Base-by-base conservation (phyloP, 1,140 invertebrate genomes). In the Araneus ventricosus region DNA sequence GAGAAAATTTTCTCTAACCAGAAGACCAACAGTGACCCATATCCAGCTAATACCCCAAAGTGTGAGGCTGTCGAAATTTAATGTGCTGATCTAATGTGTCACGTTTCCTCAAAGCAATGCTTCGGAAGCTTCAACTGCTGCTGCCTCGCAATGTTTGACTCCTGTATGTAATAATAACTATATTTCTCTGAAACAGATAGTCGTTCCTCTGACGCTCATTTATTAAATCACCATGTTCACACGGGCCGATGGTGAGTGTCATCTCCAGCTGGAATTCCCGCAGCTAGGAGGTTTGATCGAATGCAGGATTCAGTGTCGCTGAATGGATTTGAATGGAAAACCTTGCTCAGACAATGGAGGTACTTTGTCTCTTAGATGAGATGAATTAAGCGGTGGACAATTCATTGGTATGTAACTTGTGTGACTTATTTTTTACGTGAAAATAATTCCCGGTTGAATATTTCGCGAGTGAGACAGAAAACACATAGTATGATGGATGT, bases 121-220 rank as follows among this genome's bases (percentile, higher is more conserved):
- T 34, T 75, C 17, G 30, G 27, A 75, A 37, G 27, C 27, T 30
- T 10, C 17, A 75, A 67, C 27, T 67, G 27, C 61, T 10, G 24
- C 27, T 67, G 61, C 61, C 7, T 75, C 5, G 20, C 34, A 20
- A 30, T 34, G 30, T 75, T 17, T 37, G 30, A 34, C 70, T 75
- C 70, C 30, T 75, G 27, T 20, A 52, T 4, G 45, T 1, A 52
- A 75, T 75, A 75, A 75, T 75, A 75, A 34, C 67, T 75, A 75
- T 75, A 75, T 75, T 75, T 75, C 30, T 34, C 67, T 75, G 34
- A 75, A 75, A 75, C 70, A 75, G 70, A 75, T 75, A 75, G 70
- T 10, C 30, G 5, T 34, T 30, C 17, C 17, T 17, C 10, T 1
- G 20, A 14, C 30, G 27, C 30, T 37, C 30, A 34, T 34, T 75